Evolutionary conservation across 2,113 vertebrate genomes (phyloP).

Genomic region (Spermophilus dauricus): DNA sequence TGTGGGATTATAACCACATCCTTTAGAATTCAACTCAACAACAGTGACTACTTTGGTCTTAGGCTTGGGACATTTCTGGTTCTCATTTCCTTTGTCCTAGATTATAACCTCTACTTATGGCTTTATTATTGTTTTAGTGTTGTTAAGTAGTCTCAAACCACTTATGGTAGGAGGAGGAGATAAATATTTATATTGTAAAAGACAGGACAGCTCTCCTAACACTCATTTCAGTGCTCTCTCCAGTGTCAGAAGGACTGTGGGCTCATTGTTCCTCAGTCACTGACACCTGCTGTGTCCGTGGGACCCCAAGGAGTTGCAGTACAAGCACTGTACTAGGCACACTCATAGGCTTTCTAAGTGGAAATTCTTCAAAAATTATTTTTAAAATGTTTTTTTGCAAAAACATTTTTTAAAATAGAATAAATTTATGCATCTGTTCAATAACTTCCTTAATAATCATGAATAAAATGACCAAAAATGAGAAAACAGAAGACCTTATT

Average conservation of each 20-base stretch:
- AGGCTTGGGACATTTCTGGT: neutral
- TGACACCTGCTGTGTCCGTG: neutral
- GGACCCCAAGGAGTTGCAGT: too few species aligned
- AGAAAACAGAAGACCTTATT: neutral
- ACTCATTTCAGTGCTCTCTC: neutral
- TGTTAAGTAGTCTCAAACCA: slow-evolving; percentile 32
- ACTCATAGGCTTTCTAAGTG: neutral
- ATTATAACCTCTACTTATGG: slow-evolving; percentile 14
- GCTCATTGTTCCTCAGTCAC: neutral
- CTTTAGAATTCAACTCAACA: neutral
- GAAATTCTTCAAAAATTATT: slow-evolving; percentile 28
- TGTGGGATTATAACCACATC: neutral
- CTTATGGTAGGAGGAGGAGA: neutral
- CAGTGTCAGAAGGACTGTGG: neutral
- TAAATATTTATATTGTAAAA: neutral
- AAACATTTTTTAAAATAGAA: neutral
- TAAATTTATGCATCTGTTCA: slow-evolving; percentile 62
- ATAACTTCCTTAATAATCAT: neutral
- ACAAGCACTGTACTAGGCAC: rapidly evolving
- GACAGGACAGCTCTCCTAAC: neutral
- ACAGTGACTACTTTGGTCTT: neutral
- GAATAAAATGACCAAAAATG: slow-evolving; percentile 28
- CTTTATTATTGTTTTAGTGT: slow-evolving; percentile 21
- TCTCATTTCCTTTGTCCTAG: neutral
- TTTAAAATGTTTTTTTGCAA: neutral